A percentile compares a stretch with the other conserved stretches of the same genome.
phyloP scores from a whole-genome alignment of 2,888 invertebrate species.

The Caradrina clavipalpis region DNA sequence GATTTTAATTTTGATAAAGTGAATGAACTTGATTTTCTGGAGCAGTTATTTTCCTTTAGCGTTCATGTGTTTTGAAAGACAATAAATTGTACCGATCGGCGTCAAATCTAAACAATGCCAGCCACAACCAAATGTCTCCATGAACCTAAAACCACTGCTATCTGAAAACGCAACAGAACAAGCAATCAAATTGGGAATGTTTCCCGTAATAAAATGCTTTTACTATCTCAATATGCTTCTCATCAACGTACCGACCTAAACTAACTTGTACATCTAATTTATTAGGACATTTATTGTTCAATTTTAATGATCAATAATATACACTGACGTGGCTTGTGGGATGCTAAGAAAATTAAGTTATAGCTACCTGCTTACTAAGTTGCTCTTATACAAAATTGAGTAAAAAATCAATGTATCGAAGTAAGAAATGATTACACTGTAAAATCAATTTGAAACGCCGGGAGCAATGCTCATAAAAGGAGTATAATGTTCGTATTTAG shows the following conservation, averaged over 20 bases:
- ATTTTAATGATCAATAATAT: conserved; percentile 78
- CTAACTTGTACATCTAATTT: conserved; percentile 83
- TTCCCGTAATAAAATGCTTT: conserved; percentile 84
- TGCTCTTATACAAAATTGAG: conserved; percentile 16
- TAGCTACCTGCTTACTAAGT: conserved; percentile 16
- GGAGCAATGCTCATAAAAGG: conserved; percentile 5
- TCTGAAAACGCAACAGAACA: conserved; percentile 61
- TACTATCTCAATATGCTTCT: conserved; percentile 84
- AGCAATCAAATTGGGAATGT: conserved; percentile 79
- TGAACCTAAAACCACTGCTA: conserved; percentile 48
- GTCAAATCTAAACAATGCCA: conserved; percentile 34
- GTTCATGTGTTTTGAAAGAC: conserved; percentile 1
- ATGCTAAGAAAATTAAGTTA: conserved; percentile 48
- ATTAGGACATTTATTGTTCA: conserved; percentile 84
- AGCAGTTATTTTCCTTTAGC: background rate
- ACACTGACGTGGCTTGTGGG: conserved; percentile 26
- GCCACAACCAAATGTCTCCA: conserved; percentile 60
- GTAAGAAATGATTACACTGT: conserved; percentile 21
- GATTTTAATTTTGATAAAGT: conserved; percentile 29
- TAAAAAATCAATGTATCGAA: conserved; percentile 25
- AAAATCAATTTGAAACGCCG: conserved; percentile 41
- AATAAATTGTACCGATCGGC: conserved; percentile 7
- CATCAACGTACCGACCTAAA: conserved; percentile 79
- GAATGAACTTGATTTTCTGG: conserved; percentile 5
- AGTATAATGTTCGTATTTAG: conserved; percentile 16